Conservation (phyloP, 2,888 invertebrate genomes). For the Cacoxenus indagator region DNA sequence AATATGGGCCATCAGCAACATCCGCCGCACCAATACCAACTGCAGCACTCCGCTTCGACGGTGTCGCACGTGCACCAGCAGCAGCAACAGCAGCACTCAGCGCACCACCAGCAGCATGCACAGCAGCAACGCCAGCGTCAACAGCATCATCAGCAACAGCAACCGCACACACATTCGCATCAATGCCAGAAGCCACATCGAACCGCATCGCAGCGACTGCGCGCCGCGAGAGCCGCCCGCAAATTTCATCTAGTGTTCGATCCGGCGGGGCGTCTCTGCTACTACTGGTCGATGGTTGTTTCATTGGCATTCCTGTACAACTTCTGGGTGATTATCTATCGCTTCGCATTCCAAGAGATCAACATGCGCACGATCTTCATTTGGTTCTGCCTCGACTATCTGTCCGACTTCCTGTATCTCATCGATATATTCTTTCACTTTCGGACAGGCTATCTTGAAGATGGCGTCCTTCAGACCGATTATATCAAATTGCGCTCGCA, state of each 20-base stretch:
- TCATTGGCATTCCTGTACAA: constrained; percentile 96
- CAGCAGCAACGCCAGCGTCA: constrained; percentile 17
- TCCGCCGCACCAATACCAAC: constrained; percentile 52
- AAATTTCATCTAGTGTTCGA: constrained; percentile 98
- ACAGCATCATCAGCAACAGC: constrained; percentile 49
- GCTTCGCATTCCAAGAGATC: constrained; percentile 98
- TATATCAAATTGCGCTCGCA: constrained; percentile 92
- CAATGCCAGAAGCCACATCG: constrained; percentile 59
- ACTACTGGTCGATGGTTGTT: constrained; percentile 98
- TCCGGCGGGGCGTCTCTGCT: constrained; percentile 95
- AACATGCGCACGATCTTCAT: constrained; percentile 91
- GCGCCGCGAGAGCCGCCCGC: constrained; percentile 66
- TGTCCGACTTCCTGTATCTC: constrained; percentile 95
- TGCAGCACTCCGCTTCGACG: constrained; percentile 57
- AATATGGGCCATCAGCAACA: constrained; percentile 52
- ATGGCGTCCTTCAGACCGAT: constrained; percentile 97
- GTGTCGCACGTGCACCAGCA: constrained; percentile 39
- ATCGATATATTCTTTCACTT: constrained; percentile 98
- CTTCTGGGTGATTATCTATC: constrained; percentile 98
- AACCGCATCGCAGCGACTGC: constrained; percentile 67
- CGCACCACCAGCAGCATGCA: constrained; percentile 1
- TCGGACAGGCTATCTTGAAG: constrained; percentile 96
- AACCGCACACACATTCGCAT: constrained; percentile 42
- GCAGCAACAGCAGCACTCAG: constrained; percentile 3
- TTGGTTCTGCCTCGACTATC: constrained; percentile 98